phyloP scores from a whole-genome alignment of 2,888 invertebrate species.

The Mimachlamys varia region DNA sequence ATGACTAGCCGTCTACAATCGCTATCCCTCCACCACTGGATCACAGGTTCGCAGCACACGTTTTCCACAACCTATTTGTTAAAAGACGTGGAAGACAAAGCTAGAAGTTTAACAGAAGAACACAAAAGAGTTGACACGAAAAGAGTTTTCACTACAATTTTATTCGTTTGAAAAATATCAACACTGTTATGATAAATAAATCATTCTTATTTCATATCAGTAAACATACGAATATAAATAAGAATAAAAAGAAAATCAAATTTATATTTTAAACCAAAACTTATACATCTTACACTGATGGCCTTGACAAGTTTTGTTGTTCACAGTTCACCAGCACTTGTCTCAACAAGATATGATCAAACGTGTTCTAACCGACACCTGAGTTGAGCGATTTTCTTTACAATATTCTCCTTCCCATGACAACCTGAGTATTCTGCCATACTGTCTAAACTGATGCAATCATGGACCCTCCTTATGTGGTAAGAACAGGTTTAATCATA shows the following conservation, averaged over 20 bases:
- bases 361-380: background rate
- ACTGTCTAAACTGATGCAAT: background rate
- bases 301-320: background rate
- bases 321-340: background rate
- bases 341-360: background rate
- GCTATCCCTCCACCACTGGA: too few species aligned
- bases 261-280: background rate
- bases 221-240: background rate
- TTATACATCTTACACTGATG: background rate
- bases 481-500: background rate
- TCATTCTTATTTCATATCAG: constrained; percentile 19
- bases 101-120: background rate
- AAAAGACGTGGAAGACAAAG: too few species aligned
- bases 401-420: background rate
- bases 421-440: constrained; percentile 17
- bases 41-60: too few species aligned
- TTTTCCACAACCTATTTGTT: too few species aligned
- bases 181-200: constrained; percentile 36
- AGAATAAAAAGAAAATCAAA: background rate
- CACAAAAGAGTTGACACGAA: background rate
- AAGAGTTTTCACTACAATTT: constrained; percentile 13
- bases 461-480: background rate
- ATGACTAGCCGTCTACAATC: too few species aligned
- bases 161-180: constrained; percentile 31
- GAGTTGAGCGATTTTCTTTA: background rate